Evolutionary conservation across 2,888 invertebrate species (phyloP), one percentile per base, ranked within the genome.

Genomic region (Conops quadrifasciatus): DNA sequence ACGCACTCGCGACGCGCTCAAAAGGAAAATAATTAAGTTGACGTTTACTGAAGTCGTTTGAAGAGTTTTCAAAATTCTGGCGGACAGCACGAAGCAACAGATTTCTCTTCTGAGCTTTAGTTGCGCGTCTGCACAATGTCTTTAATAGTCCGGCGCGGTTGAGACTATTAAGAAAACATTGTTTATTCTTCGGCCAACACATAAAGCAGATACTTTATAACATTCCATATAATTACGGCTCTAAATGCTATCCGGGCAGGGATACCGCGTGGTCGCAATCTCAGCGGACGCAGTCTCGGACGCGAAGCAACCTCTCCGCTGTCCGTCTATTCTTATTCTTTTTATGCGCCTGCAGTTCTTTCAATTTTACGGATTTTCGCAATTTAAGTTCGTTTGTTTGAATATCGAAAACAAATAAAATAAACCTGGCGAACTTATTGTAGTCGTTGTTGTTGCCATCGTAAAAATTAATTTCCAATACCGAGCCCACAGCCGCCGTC

Each of bases 391-490:
- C 74, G 74, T 77, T 77, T 76, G 74, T 77, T 75, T 77, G 72
- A 73, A 73, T 75, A 74, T 75, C 69, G 66, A 73, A 74, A 70
- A 72, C 64, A 73, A 71, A 73, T 69, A 71, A 65, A 73, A 68
- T 67, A 70, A 72, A 70, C 66, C 53, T 69, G 26, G 49, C 43
- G 47, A 58, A 30, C 66, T 36, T 67, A 67, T 45, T 67, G 56
- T 51, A 58, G 36, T 56, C 65, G 28, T 28, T 28, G 70, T 70
- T 63, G 67, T 66, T 67, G 69, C 73, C 75, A 76, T 78, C 76
- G 75, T 78, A 77, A 78, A 78, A 77, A 77, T 77, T 77, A 77
- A 77, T 77, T 78, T 78, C 73, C 78, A 77, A 78, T 78, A 77
- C 75, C 72, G 76, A 76, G 73, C 72, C 63, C 67, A 45, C 67